These are phyloP conservation scores for Promerops cafer DNA, from an alignment of 2,113 vertebrate species.

Conservation along the genomic window DNA sequence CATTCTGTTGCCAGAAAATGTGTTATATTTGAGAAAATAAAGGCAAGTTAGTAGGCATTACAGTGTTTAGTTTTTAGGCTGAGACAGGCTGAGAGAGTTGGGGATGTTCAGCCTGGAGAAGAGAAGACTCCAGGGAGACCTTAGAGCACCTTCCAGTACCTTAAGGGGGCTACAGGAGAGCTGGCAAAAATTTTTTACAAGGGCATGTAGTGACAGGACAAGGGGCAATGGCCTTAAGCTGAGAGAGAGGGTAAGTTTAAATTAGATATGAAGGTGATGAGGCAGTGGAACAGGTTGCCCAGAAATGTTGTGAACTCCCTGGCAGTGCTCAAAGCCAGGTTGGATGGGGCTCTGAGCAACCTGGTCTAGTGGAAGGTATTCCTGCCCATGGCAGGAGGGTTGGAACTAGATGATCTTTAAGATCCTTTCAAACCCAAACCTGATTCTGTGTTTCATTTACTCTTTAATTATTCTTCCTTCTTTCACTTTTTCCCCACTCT, in stretches of 20 bases:
- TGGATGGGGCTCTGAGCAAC: not conserved
- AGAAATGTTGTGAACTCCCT: not conserved
- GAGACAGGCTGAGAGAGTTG: not conserved
- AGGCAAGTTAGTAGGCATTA: not conserved
- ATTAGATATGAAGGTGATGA: not conserved
- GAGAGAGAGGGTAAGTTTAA: not conserved
- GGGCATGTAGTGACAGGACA: not conserved
- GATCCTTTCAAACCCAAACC: not conserved
- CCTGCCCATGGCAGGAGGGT: not conserved
- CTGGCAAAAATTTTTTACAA: not conserved
- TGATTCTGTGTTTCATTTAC: not conserved
- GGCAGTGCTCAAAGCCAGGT: not conserved
- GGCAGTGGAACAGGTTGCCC: not conserved
- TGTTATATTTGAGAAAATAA: not conserved
- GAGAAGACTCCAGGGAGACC: not conserved
- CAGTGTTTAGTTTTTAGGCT: not conserved
- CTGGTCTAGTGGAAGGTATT: not conserved
- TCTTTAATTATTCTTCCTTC: not conserved
- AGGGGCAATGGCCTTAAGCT: not conserved
- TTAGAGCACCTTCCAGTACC: not conserved
- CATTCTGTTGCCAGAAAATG: not conserved
- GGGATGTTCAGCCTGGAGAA: not conserved
- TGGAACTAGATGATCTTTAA: not conserved
- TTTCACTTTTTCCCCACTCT: not conserved
- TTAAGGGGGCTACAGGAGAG: not conserved